Evolutionary conservation across 2,113 vertebrate genomes (phyloP), one percentile per base, ranked within the genome.

Genomic region (Apteryx owenii): DNA sequence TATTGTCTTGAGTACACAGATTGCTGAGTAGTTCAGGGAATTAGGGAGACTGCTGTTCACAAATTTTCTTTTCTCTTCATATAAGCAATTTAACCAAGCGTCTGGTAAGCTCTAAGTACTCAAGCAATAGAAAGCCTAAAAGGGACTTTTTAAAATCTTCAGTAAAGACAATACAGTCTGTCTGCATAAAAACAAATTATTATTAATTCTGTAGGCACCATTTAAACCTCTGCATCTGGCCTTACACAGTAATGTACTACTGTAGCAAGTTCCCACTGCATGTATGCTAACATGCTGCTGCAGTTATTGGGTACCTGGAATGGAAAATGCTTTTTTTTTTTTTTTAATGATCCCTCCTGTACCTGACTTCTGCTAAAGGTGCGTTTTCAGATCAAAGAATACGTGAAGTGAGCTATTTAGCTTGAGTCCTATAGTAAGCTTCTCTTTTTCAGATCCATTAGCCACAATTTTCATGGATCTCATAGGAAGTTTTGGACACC

Each of bases 41-140:
- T 96, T 96, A 84, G 62, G 56, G 93, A 95, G 70, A 65, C 31
- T 70, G 70, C 40, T 93, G 82, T 96, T 97, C 89, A 93, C n/a
- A 93, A 22, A 36, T 88, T 80, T 89, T 93, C 26, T 96, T 68
- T 78, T 94, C 75, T 85, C 23, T 94, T 95, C 86, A 60, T 91
- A 77, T 21, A 88, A 96, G 81, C 68, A 97, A 95, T 97, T 97
- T 94, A 95, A 60, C 20, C 93, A 94, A 95, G 10, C 15, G 93
- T 28, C 56, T 75, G 36, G 78, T 91, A 98, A 94, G 78, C 70
- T 81, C 13, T 62, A 96, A 89, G 44, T 85, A 71, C 77, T 95
- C 92, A 90, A 92, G 81, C 46, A 95, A 85, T 6, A 90, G 64
- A 96, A 97, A 85, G 50, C 61, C 79, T 97, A 85, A 69, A 94